Evolutionary conservation across 2,113 vertebrate genomes (phyloP).

Genomic region (Athene cunicularia): DNA sequence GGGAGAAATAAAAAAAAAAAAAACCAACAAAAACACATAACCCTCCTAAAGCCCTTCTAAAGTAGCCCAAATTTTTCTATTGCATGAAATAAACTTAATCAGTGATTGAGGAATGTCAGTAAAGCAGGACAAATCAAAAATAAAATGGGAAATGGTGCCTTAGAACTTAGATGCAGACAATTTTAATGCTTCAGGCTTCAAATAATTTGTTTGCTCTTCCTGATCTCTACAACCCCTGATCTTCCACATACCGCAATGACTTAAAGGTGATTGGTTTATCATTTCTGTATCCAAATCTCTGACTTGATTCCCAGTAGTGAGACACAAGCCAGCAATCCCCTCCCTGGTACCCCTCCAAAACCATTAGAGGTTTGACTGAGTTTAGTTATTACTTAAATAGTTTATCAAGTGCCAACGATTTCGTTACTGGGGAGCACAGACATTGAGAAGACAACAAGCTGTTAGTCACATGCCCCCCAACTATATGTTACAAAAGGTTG

Average conservation of each 20-base stretch:
- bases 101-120: neutral
- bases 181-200: neutral
- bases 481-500: neutral
- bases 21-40: too few relatives aligned
- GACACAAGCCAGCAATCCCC: neutral
- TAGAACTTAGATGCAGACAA: neutral
- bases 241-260: neutral
- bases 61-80: neutral
- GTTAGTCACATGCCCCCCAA: rapidly evolving
- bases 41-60: neutral
- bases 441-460: neutral
- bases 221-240: neutral
- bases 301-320: neutral
- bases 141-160: neutral
- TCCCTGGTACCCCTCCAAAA: neutral
- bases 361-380: neutral
- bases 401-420: neutral
- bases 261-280: neutral
- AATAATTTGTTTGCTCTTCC: neutral
- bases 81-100: neutral
- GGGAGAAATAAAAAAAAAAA: neutral
- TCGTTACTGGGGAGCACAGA: neutral
- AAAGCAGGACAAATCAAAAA: neutral
- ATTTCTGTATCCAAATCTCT: neutral
- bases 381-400: neutral